Base-by-base conservation (phyloP, 2,888 invertebrate genomes). In the Laspeyria flexula region DNA sequence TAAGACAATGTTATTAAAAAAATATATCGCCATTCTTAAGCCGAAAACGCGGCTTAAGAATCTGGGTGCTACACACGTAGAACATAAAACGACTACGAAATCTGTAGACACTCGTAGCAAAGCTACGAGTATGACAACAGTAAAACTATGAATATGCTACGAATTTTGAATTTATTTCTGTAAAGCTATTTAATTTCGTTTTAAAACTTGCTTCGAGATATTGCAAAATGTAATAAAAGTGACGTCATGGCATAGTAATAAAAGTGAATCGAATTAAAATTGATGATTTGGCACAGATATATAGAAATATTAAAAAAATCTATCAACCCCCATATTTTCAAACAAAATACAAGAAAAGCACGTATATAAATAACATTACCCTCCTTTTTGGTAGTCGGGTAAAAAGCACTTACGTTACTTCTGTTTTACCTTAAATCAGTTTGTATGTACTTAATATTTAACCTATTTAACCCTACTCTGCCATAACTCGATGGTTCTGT, bases 401-500 rank as follows among this genome's bases (percentile, higher is more conserved):
- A n/a, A n/a, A n/a, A n/a, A n/a, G n/a, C n/a, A n/a, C n/a, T n/a
- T n/a, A n/a, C n/a, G n/a, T n/a, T n/a, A n/a, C n/a, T 18, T 18
- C 2, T 37, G 37, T 21, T 16, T 0, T 21, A n/a, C 4, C 18
- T 18, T 18, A 35, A 18, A 21, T 40, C 16, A 5, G 18, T 11
- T 29, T 40, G 40, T 40, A 66, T 54, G 45, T n/a, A n/a, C n/a
- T n/a, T n/a, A n/a, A n/a, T 55, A 60, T 49, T 54, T 55, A 58
- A 60, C 48, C 60, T 43, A 64, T 56, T 42, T 49, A 44, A 51
- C 30, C 52, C 29, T 47, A 55, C 44, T 35, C 23, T 16, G 42
- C 42, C 40, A 61, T 66, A 64, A 67, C 57, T 67, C 50, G 48
- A 60, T 66, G 43, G 55, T 58, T 35, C 54, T 46, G 53, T 63